These are phyloP conservation scores for Laticauda laticaudata DNA, from an alignment of 2,113 vertebrate species.

Conservation along the genomic window DNA sequence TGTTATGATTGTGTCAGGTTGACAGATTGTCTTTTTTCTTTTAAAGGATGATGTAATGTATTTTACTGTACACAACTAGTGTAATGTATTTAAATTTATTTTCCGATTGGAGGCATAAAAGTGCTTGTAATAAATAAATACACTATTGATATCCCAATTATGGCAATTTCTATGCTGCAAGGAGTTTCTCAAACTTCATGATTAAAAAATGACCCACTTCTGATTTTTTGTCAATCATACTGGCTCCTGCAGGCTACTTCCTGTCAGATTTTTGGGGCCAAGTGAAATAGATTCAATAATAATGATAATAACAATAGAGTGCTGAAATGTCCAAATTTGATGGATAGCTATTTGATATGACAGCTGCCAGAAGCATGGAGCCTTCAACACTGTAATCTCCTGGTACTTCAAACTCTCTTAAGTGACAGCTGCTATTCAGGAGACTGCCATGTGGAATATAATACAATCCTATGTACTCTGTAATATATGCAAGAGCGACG, in stretches of 20 bases:
- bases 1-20: neutral
- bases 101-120: neutral
- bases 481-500: neutral
- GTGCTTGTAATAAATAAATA: neutral
- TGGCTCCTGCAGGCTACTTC: neutral
- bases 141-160: neutral
- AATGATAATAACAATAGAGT: slow-evolving; percentile 6
- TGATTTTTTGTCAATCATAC: neutral
- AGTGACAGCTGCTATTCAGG: slow-evolving; percentile 10
- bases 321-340: neutral
- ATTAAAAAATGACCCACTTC: neutral
- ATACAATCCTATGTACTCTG: neutral
- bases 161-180: neutral
- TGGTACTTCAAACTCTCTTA: neutral
- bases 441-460: neutral
- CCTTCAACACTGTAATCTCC: neutral
- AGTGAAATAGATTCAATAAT: neutral
- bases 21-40: neutral
- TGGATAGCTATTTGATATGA: neutral
- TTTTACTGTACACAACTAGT: neutral
- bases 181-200: neutral
- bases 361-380: slow-evolving; percentile 12
- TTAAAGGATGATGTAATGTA: neutral
- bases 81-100: neutral
- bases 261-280: neutral